Base-by-base conservation (phyloP, 2,797 vertebrate genomes). In the Sebastes oblongus region DNA sequence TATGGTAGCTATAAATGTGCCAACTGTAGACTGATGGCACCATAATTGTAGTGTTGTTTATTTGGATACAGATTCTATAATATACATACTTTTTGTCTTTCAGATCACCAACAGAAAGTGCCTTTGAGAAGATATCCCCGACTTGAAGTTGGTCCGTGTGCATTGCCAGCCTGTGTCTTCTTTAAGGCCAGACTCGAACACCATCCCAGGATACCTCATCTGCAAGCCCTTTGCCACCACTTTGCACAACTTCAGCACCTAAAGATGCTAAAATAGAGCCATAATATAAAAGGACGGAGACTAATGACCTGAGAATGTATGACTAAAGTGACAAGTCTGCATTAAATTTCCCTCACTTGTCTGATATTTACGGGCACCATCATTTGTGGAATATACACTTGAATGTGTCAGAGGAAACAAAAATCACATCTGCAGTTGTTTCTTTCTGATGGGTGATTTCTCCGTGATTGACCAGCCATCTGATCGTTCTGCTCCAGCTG, bases 31-130 rank as follows among this genome's bases (percentile, higher is more conserved):
- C 10, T 46, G 27, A 52, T 72, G 5, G 18, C 18, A 22, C 3
- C 1, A 5, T 66, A 56, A 60, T 78, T 62, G 20, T 20, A 46
- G 2, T 46, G 12, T 54, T 80, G 27, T 72, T 58, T 64, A 34
- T 46, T 50, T 25, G 3, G 25, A 72, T 62, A 55, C 22, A 61
- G 8, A 50, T 20, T 62, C 1, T 30, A 2, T 77, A 58, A 69
- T 50, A 34, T 66, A 6, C 5, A 11, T 83, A 20, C 55, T 72
- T 82, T 78, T 78, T 88, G 16, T 88, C 66, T 95, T 95, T 70
- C 92, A 96, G 95, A 86, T 95, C 85, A 74, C 80, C 88, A 87
- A 88, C 77, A 91, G 87, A 91, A 93, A 94, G 94, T 96, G 94
- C 94, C 96, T 96, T 95, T 85, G 82, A 87, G 88, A 94, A 82